Base-by-base conservation (phyloP, 2,888 invertebrate species). In the Drosophila fungiperda region DNA sequence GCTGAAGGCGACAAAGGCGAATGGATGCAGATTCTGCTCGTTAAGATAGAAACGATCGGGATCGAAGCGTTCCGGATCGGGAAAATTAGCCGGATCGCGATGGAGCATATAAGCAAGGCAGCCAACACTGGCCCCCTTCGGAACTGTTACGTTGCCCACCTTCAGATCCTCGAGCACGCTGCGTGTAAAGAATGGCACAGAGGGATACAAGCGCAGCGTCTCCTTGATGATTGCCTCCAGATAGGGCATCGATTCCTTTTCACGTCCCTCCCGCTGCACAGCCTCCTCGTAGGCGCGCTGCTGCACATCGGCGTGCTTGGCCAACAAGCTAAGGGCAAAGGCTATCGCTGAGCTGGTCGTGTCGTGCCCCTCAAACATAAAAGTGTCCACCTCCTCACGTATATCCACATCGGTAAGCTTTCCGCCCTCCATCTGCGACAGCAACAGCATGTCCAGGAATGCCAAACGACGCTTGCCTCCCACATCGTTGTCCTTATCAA, bases 201-300 rank as follows among this genome's bases (percentile, higher is more conserved):
- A 93, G 1, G 95, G 94, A 90, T 94, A 94, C 12, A 95, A 80
- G 59, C 95, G 92, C n/a, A 95, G 82, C 0, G 93, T 92, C 90
- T 95, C 95, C 80, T 95, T 95, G 42, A 95, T 94, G 0, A 95
- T 94, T 50, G 94, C 93, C 78, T 95, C 95, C 68, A 95, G 90
- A 87, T 95, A 95, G 29, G 93, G 93, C 87, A 94, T 92, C 0
- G 89, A 42, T 20, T 92, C 93, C 54, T 92, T 92, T 68, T 92
- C 92, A 38, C 89, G 76, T 0, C 92, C 93, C 62, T 93, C 92
- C 42, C 93, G 76, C 8, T 92, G 78, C 1, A 92, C 52, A 2
- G 93, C 87, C 90, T 94, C 94, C 73, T 93, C 91, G 63, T 90
- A 92, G 45, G 93, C 92, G 64, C 91, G 92, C 38, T 93, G 92